Conservation (phyloP, 2,797 vertebrate species). For the Tapera naevia region DNA sequence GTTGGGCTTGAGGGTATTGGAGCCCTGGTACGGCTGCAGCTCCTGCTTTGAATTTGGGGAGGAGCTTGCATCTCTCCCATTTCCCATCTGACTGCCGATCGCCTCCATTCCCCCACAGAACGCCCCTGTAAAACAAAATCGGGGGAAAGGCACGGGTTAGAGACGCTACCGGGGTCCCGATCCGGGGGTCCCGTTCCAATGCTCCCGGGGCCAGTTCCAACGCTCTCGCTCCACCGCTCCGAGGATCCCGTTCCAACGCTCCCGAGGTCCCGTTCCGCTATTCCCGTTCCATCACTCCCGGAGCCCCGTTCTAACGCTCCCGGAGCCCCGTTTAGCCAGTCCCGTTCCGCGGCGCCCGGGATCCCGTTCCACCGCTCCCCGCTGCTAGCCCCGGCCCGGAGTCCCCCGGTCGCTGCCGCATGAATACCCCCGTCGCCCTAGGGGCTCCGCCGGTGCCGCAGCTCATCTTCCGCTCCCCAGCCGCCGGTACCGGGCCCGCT, state of each 20-base stretch:
- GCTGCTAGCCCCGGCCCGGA: background rate
- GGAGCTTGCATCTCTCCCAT: constrained; percentile 87
- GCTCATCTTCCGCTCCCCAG: background rate
- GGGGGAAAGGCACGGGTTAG: background rate
- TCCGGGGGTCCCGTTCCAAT: too few species aligned
- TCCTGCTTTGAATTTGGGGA: constrained; percentile 89
- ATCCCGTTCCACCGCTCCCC: too few species aligned
- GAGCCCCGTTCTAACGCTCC: background rate
- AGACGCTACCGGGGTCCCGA: background rate
- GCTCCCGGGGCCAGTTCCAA: too few species aligned
- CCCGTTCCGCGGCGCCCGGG: too few species aligned
- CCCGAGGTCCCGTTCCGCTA: background rate
- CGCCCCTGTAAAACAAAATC: constrained; percentile 49
- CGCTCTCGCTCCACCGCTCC: too few species aligned
- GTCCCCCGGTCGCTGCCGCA: background rate
- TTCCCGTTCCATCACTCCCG: background rate
- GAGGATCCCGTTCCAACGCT: too few species aligned
- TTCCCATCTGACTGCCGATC: constrained; percentile 88
- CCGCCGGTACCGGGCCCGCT: background rate
- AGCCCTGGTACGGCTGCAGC: constrained; percentile 84
- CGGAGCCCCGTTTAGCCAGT: too few species aligned
- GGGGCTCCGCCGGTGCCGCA: background rate
- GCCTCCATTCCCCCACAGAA: constrained; percentile 87
- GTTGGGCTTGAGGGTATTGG: constrained; percentile 90
- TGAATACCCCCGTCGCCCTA: background rate